Percentiles rank a stretch among this genome's conserved stretches.
Conservation (phyloP, 2,888 invertebrate genomes). For the Aleiodes alternator region DNA sequence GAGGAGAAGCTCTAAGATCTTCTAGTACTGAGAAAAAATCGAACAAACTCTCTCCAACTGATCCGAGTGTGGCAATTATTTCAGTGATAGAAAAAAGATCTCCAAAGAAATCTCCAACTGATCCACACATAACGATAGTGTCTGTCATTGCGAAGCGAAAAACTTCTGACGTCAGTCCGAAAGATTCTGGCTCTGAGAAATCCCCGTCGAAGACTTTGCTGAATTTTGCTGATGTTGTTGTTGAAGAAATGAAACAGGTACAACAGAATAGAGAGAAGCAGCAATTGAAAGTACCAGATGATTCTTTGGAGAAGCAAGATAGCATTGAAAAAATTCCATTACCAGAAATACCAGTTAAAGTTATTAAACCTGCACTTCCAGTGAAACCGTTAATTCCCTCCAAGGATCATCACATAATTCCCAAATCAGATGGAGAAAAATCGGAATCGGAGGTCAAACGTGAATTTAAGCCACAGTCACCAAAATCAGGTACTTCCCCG, state of each 20-base stretch:
- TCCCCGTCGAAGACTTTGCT: constrained; percentile 58
- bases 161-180: constrained; percentile 61
- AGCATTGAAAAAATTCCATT: constrained; percentile 73
- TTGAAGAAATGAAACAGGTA: constrained; percentile 69
- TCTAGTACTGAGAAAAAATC: constrained; percentile 67
- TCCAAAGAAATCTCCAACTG: constrained; percentile 65
- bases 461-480: constrained; percentile 18
- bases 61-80: constrained; percentile 66
- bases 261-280: constrained; percentile 66
- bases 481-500: constrained; percentile 38
- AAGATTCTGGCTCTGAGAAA: constrained; percentile 56
- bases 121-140: constrained; percentile 66
- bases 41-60: constrained; percentile 64
- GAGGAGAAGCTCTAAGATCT: constrained; percentile 60
- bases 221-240: constrained; percentile 69
- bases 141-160: constrained; percentile 68
- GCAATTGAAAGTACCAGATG: constrained; percentile 66
- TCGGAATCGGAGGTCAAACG: constrained; percentile 37
- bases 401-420: constrained; percentile 49
- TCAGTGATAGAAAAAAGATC: constrained; percentile 64
- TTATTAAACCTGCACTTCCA: constrained; percentile 52
- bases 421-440: constrained; percentile 25
- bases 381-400: constrained; percentile 53
- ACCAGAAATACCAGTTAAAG: constrained; percentile 68
- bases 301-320: constrained; percentile 69